Evolutionary conservation across 64 coral and sea anemone genomes (phyloP).

Genomic region (Porites australiensis): DNA sequence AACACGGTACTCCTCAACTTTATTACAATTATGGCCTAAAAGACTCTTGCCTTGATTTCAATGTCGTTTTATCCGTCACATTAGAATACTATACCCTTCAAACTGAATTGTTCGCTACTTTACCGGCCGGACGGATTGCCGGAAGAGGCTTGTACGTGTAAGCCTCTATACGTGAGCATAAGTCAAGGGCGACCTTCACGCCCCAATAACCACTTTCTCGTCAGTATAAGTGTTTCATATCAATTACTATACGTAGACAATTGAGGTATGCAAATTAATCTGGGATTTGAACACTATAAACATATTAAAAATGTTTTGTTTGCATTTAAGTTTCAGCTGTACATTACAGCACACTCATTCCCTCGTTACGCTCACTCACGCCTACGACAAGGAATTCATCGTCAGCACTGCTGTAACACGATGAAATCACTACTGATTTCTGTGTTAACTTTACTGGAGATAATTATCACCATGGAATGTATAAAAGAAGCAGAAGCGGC

Average conservation of each 20-base stretch:
- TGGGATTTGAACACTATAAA: constrained; percentile 11
- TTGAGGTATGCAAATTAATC: constrained; percentile 33
- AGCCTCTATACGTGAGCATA: background rate
- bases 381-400: background rate
- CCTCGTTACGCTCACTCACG: background rate
- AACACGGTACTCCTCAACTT: no score
- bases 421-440: background rate
- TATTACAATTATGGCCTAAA: no score
- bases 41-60: no score
- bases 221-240: constrained; percentile 13
- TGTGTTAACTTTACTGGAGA: background rate
- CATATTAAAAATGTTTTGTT: constrained; percentile 31
- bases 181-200: background rate
- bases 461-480: background rate
- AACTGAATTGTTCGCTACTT: background rate
- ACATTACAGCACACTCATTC: background rate
- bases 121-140: background rate
- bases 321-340: background rate
- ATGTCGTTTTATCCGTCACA: no score
- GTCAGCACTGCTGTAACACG: background rate
- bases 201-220: background rate
- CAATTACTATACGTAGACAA: constrained; percentile 38
- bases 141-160: background rate
- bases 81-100: no score
- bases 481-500: background rate